A percentile compares a stretch with the other conserved stretches of the same genome.
Conservation (phyloP, 2,888 invertebrate genomes). For the Scelioninae gen. 1 region DNA sequence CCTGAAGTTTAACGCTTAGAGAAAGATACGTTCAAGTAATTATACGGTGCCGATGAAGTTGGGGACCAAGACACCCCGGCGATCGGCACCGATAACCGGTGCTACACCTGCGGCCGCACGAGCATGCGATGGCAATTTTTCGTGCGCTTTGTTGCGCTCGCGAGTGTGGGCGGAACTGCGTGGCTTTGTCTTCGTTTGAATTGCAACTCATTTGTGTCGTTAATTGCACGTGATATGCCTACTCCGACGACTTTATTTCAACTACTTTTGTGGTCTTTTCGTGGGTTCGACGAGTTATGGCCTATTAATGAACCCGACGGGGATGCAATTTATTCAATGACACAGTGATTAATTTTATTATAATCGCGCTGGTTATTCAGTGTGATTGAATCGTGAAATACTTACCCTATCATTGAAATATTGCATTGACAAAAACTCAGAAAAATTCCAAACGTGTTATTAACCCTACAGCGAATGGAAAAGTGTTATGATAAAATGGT, state of each 20-base stretch:
- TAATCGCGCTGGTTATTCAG: conserved; percentile 29
- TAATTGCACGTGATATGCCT: conserved; percentile 73
- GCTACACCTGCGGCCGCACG: conserved; percentile 61
- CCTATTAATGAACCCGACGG: conserved; percentile 40
- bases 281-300: conserved; percentile 41
- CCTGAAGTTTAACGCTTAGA: conserved; percentile 76
- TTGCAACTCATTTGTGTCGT: conserved; percentile 76
- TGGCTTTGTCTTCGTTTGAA: conserved; percentile 58
- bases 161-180: conserved; percentile 73
- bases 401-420: too few species aligned
- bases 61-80: conserved; percentile 44
- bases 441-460: too few species aligned
- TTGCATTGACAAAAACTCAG: too few species aligned
- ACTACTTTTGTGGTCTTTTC: conserved; percentile 44
- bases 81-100: conserved; percentile 53
- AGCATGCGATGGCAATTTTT: conserved; percentile 49
- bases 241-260: conserved; percentile 58
- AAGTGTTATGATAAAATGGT: too few species aligned
- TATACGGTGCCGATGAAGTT: conserved; percentile 58
- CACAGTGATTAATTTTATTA: conserved; percentile 41
- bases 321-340: conserved; percentile 11
- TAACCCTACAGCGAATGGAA: too few species aligned
- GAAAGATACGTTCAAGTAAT: conserved; percentile 67
- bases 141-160: conserved; percentile 67
- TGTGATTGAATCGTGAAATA: conserved; percentile 7